A percentile compares a stretch with the other conserved stretches of the same genome.
phyloP scores from a whole-genome alignment of 2,888 invertebrate species.

The Pseudococcus viburni region DNA sequence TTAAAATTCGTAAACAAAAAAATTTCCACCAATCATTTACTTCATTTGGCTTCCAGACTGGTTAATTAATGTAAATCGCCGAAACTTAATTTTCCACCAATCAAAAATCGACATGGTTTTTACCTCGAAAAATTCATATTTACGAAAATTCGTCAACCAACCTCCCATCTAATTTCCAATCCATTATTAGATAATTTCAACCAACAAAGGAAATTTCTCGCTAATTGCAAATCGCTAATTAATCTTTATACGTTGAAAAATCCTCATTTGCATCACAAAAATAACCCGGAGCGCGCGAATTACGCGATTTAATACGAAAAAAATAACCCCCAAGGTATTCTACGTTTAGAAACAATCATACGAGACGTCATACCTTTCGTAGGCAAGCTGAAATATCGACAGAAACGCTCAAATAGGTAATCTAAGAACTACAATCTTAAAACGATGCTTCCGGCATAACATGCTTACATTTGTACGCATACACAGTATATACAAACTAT shows the following conservation, averaged over 20 bases:
- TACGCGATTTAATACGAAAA: conserved; percentile 4
- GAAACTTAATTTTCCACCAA: background rate
- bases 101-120: background rate
- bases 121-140: background rate
- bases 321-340: background rate
- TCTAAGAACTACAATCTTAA: background rate
- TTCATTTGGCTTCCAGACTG: background rate
- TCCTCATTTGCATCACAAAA: background rate
- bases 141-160: background rate
- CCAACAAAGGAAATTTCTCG: background rate
- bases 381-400: too few species aligned
- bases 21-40: background rate
- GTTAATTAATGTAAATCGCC: too few species aligned
- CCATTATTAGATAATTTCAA: background rate
- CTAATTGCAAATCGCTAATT: background rate
- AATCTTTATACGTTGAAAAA: background rate
- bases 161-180: background rate
- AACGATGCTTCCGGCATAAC: conserved; percentile 60
- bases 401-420: background rate
- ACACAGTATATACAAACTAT: conserved; percentile 63
- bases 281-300: background rate
- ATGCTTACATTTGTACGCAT: conserved; percentile 60
- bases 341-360: background rate
- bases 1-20: background rate
- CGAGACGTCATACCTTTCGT: background rate